Conservation (phyloP, 1,140 invertebrate species). For the Microplitis mediator region DNA sequence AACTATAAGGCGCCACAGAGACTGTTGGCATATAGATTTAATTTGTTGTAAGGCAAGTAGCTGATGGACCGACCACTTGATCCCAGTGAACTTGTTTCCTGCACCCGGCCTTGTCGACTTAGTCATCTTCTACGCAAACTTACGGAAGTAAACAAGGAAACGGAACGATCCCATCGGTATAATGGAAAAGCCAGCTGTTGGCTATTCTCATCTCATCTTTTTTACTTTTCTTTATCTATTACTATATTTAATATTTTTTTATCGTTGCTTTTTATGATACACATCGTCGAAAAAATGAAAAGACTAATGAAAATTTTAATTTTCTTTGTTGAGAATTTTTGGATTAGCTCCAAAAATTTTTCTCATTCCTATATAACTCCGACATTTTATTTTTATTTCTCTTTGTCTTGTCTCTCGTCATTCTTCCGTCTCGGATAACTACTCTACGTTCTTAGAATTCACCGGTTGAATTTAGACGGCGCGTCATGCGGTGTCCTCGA, state of each 20-base stretch:
- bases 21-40: conserved; percentile 8
- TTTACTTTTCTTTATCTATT: neutral
- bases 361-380: neutral
- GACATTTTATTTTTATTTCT: neutral
- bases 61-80: conserved; percentile 19
- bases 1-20: neutral
- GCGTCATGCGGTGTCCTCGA: conserved; percentile 1
- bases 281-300: no score
- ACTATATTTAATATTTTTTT: no score
- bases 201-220: neutral
- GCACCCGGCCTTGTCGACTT: conserved; percentile 15
- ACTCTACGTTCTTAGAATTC: neutral
- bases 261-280: no score
- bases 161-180: neutral
- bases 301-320: neutral
- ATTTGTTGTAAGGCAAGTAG: conserved; percentile 8
- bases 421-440: neutral
- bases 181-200: conserved; percentile 17
- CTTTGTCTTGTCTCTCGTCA: neutral
- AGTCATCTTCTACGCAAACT: conserved; percentile 8
- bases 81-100: conserved; percentile 19
- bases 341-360: neutral
- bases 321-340: neutral
- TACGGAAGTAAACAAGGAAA: conserved; percentile 21
- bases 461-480: conserved; percentile 11